Base-by-base conservation (phyloP, 1,140 invertebrate genomes). In the Ganaspis sp. region DNA sequence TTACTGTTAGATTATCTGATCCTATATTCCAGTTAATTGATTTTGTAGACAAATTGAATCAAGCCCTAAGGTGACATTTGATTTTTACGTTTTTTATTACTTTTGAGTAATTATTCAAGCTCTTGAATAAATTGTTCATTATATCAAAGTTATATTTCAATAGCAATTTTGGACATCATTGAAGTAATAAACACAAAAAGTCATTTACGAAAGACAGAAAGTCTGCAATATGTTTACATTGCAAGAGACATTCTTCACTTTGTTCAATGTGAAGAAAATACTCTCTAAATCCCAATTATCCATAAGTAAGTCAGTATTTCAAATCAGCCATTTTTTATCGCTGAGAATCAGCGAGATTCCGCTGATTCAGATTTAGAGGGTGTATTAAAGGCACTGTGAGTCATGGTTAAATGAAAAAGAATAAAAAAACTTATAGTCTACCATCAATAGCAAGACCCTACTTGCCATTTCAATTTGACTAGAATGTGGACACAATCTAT, bases 401-500 rank as follows among this genome's bases (percentile, higher is more conserved):
- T 34, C 12, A 6, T 12, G 5, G 26, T 3, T 11, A 23, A 4
- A 9, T 12, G 23, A n/a, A 29, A 58, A 58, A 64, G 15, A n/a
- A 26, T 11, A 26, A 23, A 29, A 15, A 64, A 64, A n/a, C 2
- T 3, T 3, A 49, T 29, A 64, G 23, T 64, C 3, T 12, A 11
- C 58, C 23, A 64, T 64, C 58, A 64, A 64, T n/a, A n/a, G n/a
- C n/a, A n/a, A 72, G 70, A 78, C 74, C 69, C 40, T 74, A 64
- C 58, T 70, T 81, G 71, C 71, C 75, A 76, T 74, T 78, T 81
- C 26, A 73, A 72, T 42, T 75, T 69, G 70, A 72, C 19, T 17
- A 75, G 76, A 8, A 37, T 29, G 42, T 77, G 79, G 72, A 78
- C 76, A 69, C 72, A 58, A 79, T 85, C 89, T 91, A 91, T 89